These are phyloP conservation scores for Pristis pectinata DNA, from an alignment of 2,797 vertebrate species.

Conservation along the genomic window DNA sequence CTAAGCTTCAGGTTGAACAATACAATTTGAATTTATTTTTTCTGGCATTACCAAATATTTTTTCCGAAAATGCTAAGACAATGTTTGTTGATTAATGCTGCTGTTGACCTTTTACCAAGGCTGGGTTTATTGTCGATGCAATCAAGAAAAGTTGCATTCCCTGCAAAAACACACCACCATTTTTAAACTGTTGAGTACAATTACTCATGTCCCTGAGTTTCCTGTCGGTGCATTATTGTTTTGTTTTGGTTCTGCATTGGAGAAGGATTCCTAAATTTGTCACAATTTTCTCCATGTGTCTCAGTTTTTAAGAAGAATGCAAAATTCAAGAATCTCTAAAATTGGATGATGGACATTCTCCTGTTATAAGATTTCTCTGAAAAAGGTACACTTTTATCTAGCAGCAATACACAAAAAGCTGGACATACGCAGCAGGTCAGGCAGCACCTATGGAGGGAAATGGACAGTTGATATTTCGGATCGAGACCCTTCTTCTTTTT, in stretches of 20 bases:
- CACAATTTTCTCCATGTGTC: neutral
- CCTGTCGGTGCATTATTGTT: neutral
- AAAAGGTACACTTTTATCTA: neutral
- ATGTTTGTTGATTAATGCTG: neutral
- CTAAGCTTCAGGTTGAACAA: neutral
- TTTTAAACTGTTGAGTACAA: neutral
- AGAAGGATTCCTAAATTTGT: neutral
- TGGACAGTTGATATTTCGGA: too few species aligned
- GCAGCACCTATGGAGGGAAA: too few species aligned
- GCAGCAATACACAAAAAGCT: too few species aligned
- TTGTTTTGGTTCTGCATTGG: neutral
- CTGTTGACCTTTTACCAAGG: constrained; percentile 22
- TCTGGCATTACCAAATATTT: neutral
- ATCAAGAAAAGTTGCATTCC: neutral
- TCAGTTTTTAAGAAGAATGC: neutral
- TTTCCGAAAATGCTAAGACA: neutral
- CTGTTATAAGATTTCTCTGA: neutral
- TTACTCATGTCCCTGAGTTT: neutral
- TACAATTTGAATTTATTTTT: constrained; percentile 24
- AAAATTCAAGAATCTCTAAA: neutral
- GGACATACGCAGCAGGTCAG: too few species aligned
- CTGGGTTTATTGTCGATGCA: neutral
- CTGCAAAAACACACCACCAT: neutral
- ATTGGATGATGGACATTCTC: neutral
- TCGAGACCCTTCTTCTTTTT: too few species aligned